Percentiles rank a stretch among this genome's conserved stretches.
Evolutionary conservation across 2,113 vertebrate species (phyloP).

Genomic region (Heterotis niloticus): DNA sequence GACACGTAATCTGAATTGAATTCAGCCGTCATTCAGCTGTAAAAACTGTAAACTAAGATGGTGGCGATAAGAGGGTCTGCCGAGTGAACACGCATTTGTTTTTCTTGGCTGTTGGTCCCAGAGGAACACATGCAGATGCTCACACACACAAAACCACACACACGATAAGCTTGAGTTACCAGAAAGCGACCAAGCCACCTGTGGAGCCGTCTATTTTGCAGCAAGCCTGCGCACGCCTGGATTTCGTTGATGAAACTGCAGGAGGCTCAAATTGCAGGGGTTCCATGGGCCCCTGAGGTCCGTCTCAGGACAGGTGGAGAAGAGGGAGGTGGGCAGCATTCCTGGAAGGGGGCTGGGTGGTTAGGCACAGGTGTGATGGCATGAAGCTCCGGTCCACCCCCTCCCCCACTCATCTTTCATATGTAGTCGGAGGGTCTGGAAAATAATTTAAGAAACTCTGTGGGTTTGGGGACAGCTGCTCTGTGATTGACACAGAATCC

Average conservation of each 20-base stretch:
- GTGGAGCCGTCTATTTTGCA: not conserved
- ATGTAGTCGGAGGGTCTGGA: slow-evolving; percentile 2
- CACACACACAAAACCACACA: not conserved
- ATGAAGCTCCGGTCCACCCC: not conserved
- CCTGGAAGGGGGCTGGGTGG: no score
- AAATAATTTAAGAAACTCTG: slow-evolving; percentile 8
- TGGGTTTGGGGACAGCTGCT: slow-evolving; percentile 2
- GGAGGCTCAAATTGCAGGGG: slow-evolving; percentile 12
- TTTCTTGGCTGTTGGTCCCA: not conserved
- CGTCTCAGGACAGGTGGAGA: not conserved
- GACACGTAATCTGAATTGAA: not conserved
- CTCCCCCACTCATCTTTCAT: not conserved
- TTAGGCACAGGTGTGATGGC: slow-evolving; percentile 8
- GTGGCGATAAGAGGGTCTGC: not conserved
- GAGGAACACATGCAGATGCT: not conserved
- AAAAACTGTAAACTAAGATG: not conserved
- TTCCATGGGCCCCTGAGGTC: not conserved
- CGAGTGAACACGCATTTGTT: slow-evolving; percentile 6
- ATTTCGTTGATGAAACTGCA: not conserved
- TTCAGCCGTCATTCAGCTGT: not conserved
- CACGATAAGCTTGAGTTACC: not conserved
- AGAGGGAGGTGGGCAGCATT: not conserved
- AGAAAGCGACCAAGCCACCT: not conserved
- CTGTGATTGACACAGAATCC: not conserved
- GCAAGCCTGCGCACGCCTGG: not conserved